phyloP scores from a whole-genome alignment of 2,113 vertebrate genomes.

The rabbit (Oryctolagus cuniculus) region DNA sequence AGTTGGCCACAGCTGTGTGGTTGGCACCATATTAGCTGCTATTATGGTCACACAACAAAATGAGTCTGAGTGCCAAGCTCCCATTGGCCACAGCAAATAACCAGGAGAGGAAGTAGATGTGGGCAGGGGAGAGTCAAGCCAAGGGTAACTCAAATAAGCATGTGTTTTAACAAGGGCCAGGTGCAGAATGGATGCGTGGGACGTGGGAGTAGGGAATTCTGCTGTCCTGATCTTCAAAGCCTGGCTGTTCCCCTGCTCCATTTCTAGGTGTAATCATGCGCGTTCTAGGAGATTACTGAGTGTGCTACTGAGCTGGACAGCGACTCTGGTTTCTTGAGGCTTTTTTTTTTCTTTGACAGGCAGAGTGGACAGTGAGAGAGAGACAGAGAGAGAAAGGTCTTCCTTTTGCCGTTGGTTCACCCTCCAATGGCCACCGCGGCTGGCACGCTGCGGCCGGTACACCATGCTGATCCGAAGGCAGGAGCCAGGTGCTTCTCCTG shows the following conservation, averaged over 20 bases:
- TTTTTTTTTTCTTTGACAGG: too few species aligned
- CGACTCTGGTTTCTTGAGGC: background rate
- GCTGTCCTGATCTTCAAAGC: background rate
- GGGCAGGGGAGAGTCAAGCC: background rate
- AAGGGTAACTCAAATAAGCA: constrained; percentile 12
- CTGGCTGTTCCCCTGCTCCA: background rate
- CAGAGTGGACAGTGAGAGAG: too few species aligned
- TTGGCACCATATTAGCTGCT: constrained; percentile 36
- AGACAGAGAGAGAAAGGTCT: too few species aligned
- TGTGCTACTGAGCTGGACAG: background rate
- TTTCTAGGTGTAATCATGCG: background rate
- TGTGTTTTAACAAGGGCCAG: constrained; percentile 50
- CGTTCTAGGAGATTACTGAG: background rate
- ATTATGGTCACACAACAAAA: constrained; percentile 54
- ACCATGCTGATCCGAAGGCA: too few species aligned
- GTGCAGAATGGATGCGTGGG: background rate
- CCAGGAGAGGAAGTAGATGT: background rate
- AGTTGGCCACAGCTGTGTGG: constrained; percentile 38
- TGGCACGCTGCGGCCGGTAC: too few species aligned
- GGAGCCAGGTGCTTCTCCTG: too few species aligned
- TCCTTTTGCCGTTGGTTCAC: too few species aligned
- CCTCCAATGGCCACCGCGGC: too few species aligned
- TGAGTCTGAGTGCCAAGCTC: constrained; percentile 37
- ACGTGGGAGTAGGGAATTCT: background rate
- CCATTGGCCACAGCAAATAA: background rate